phyloP scores from a whole-genome alignment of 1,140 invertebrate species.

The Mizuhopecten yessoensis region DNA sequence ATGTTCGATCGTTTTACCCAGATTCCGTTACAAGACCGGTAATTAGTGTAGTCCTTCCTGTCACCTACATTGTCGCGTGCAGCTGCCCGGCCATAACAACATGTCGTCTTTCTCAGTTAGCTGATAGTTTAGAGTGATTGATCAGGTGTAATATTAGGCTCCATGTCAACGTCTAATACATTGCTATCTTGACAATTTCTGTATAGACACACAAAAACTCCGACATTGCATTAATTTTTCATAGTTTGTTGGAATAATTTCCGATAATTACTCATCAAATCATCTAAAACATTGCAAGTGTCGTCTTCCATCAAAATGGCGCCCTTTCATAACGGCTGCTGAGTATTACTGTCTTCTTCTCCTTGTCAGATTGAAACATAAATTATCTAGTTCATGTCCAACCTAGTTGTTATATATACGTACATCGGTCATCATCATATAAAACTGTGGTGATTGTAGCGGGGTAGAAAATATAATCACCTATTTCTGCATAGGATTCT shows the following conservation, averaged over 20 bases:
- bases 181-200: not conserved
- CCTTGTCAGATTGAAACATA: no score
- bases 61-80: slow-evolving; percentile 36
- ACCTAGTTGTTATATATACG: no score
- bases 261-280: slow-evolving; percentile 39
- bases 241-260: slow-evolving; percentile 30
- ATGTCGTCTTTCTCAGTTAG: not conserved
- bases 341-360: no score
- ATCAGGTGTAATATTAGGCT: slow-evolving; percentile 12
- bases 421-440: no score
- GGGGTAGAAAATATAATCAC: no score
- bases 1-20: slow-evolving; percentile 7
- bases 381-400: no score
- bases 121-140: slow-evolving; percentile 24
- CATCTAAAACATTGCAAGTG: slow-evolving; percentile 16
- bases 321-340: not conserved
- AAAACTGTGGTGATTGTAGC: no score
- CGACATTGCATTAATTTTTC: slow-evolving; percentile 35
- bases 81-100: not conserved
- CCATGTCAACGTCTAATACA: slow-evolving; percentile 26
- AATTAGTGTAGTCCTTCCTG: slow-evolving; percentile 24
- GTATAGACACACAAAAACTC: slow-evolving; percentile 10
- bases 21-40: slow-evolving; percentile 36
- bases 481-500: no score
- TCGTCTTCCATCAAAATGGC: not conserved